phyloP scores from a whole-genome alignment of 2,888 invertebrate genomes.

The Drosophila stalkeri region DNA sequence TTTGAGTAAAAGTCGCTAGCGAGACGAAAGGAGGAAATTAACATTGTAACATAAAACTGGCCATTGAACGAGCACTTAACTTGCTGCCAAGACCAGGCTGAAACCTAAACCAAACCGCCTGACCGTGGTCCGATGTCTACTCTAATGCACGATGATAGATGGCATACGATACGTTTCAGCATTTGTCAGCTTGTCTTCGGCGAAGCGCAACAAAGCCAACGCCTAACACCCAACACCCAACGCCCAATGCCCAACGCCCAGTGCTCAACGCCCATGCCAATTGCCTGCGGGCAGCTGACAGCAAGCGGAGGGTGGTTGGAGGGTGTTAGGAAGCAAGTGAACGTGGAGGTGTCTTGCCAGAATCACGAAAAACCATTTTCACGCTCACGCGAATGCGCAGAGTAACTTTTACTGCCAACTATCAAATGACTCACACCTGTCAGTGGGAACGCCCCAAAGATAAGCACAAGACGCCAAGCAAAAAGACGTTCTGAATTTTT shows the following conservation, averaged over 20 bases:
- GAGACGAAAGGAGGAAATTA: constrained; percentile 70
- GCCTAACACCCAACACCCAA: constrained; percentile 36
- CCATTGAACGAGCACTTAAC: constrained; percentile 81
- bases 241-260: neutral
- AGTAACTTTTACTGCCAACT: constrained; percentile 75
- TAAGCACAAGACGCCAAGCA: constrained; percentile 68
- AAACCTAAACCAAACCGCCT: constrained; percentile 32
- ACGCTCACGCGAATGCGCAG: constrained; percentile 80
- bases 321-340: neutral
- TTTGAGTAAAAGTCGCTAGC: constrained; percentile 65
- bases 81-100: constrained; percentile 62
- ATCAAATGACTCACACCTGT: constrained; percentile 76
- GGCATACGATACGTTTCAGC: constrained; percentile 81
- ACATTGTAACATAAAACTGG: constrained; percentile 80
- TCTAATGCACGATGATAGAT: constrained; percentile 82
- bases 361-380: constrained; percentile 81
- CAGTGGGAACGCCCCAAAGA: constrained; percentile 55
- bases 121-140: constrained; percentile 46
- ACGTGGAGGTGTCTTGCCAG: constrained; percentile 26
- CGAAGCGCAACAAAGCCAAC: constrained; percentile 80
- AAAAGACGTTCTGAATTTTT: constrained; percentile 68
- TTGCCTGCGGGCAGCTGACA: constrained; percentile 17
- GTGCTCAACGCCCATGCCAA: constrained; percentile 1
- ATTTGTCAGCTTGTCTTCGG: constrained; percentile 80
- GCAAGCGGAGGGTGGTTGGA: neutral